Conservation (phyloP, 2,113 vertebrate species). For the Greenwoodochromis staneri region DNA sequence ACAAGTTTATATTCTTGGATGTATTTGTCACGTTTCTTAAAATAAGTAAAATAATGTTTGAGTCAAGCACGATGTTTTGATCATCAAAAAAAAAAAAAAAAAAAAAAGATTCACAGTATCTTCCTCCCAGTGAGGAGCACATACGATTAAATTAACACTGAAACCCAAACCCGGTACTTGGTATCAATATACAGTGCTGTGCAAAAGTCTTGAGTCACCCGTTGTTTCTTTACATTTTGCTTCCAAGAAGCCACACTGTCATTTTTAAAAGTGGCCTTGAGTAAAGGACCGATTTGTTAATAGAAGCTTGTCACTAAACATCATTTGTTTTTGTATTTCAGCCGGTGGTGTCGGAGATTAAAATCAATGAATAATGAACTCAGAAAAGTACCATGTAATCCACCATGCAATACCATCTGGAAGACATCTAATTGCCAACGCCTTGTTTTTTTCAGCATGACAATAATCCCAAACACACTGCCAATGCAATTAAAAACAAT, state of each 20-base stretch:
- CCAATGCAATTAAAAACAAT: not conserved
- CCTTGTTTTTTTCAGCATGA: not conserved
- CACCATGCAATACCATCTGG: not conserved
- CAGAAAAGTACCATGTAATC: not conserved
- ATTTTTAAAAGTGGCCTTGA: not conserved
- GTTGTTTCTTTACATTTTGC: not conserved
- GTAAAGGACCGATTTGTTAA: not conserved
- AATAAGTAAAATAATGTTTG: not conserved
- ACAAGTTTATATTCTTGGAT: not conserved
- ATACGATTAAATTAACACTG: not conserved
- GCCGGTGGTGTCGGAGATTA: not conserved
- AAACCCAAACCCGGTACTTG: not conserved
- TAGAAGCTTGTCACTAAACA: not conserved
- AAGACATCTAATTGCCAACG: not conserved
- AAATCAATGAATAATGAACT: not conserved
- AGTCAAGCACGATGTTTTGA: not conserved
- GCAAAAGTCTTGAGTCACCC: not conserved
- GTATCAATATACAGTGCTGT: not conserved
- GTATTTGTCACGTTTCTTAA: not conserved
- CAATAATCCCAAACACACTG: not conserved
- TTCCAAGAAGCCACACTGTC: not conserved
- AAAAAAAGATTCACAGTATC: not conserved
- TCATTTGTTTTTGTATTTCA: not conserved
- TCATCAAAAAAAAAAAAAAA: no score
- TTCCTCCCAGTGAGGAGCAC: not conserved